These are phyloP conservation scores for Chymomyza procnemis DNA, from an alignment of 2,888 invertebrate genomes.

Conservation along the genomic window DNA sequence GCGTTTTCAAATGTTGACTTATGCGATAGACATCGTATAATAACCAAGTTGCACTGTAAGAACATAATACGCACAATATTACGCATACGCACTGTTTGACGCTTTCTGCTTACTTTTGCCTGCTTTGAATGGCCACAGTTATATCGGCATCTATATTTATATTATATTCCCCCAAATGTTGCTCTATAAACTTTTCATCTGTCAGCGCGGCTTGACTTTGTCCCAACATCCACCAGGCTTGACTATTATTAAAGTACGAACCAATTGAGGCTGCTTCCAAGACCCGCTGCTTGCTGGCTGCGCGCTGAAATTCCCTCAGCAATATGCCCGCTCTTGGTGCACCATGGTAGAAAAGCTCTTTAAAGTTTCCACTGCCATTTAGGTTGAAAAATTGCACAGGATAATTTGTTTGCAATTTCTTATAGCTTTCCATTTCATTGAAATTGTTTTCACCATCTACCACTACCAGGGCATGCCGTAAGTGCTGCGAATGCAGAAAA, in stretches of 20 bases:
- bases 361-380: slow-evolving; percentile 37
- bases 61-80: slow-evolving; percentile 14
- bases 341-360: slow-evolving; percentile 52
- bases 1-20: slow-evolving; percentile 35
- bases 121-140: slow-evolving; percentile 59
- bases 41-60: slow-evolving; percentile 34
- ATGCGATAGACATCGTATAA: slow-evolving; percentile 72
- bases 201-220: slow-evolving; percentile 4
- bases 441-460: slow-evolving; percentile 18
- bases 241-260: slow-evolving; percentile 63
- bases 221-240: slow-evolving; percentile 70
- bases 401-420: slow-evolving; percentile 50
- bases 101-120: neutral
- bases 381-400: slow-evolving; percentile 59
- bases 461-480: slow-evolving; percentile 69
- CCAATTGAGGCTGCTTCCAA: slow-evolving; percentile 46
- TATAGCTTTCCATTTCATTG: slow-evolving; percentile 37
- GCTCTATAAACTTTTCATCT: slow-evolving; percentile 36
- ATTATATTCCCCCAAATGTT: slow-evolving; percentile 41
- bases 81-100: neutral
- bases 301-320: slow-evolving; percentile 43
- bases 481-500: slow-evolving; percentile 65
- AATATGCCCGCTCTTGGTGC: slow-evolving; percentile 63
- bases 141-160: slow-evolving; percentile 73
- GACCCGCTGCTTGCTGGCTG: slow-evolving; percentile 20